A percentile compares a stretch with the other conserved stretches of the same genome.
phyloP scores from a whole-genome alignment of 92 coral and sea anemone species.

The Epizoanthus stellaris region DNA sequence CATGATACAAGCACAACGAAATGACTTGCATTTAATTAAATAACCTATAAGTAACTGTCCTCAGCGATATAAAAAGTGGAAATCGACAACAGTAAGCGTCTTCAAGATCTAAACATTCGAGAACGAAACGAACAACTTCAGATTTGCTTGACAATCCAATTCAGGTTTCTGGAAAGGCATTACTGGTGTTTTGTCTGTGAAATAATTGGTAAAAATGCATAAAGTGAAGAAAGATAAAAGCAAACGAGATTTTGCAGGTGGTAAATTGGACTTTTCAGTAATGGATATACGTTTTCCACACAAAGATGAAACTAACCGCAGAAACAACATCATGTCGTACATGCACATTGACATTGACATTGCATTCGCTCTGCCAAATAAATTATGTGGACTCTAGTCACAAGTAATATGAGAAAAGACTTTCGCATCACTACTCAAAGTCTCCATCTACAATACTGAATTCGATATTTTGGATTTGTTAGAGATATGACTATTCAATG shows the following conservation, averaged over 20 bases:
- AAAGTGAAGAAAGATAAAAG: background rate
- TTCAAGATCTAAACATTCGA: conserved; percentile 40
- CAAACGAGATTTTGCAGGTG: background rate
- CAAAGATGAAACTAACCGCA: background rate
- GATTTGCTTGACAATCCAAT: background rate
- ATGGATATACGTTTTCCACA: too few species aligned
- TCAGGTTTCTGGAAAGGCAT: background rate
- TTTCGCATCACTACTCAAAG: too few species aligned
- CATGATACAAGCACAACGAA: background rate
- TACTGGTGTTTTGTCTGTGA: background rate
- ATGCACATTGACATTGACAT: too few species aligned
- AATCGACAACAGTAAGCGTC: conserved; percentile 26
- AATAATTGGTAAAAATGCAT: background rate
- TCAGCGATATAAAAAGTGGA: conserved; percentile 5
- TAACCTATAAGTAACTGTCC: background rate
- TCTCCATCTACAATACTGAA: too few species aligned
- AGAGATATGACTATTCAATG: too few species aligned
- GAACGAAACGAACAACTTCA: conserved; percentile 33
- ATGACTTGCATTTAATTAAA: background rate
- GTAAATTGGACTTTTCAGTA: background rate
- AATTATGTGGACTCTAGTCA: too few species aligned
- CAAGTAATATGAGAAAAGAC: too few species aligned
- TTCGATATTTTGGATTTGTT: too few species aligned
- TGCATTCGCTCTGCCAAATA: too few species aligned
- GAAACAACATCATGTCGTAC: too few species aligned